These are phyloP conservation scores for Pipra filicauda DNA, from an alignment of 2,113 vertebrate species.

Conservation along the genomic window DNA sequence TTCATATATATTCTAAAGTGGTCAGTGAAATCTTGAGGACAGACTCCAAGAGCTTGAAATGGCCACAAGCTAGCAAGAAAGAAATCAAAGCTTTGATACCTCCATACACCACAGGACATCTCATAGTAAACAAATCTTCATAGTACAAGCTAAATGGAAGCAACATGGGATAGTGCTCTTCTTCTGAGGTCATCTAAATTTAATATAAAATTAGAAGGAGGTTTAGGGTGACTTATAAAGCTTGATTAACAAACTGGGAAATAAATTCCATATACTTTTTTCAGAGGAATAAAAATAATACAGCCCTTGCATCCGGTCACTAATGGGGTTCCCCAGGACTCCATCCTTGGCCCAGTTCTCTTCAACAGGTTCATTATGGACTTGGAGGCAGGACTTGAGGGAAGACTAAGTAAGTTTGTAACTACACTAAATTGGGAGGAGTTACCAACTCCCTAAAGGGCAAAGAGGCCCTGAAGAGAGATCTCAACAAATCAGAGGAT, in stretches of 20 bases:
- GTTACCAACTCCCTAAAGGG: not conserved
- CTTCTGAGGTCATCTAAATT: not conserved
- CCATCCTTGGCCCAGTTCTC: not conserved
- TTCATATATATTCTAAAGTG: not conserved
- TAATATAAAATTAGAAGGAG: not conserved
- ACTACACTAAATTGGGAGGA: not conserved
- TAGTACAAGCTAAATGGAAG: not conserved
- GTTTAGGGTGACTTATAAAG: not conserved
- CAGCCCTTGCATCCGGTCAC: too few species aligned
- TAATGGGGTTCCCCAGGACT: accelerated
- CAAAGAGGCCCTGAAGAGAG: not conserved
- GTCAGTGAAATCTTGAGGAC: not conserved
- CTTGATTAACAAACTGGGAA: not conserved
- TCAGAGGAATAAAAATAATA: not conserved
- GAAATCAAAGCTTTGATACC: not conserved
- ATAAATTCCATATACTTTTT: not conserved
- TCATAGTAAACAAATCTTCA: not conserved
- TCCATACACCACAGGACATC: not conserved
- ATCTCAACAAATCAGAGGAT: not conserved
- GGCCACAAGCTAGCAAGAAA: not conserved
- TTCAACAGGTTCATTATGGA: not conserved
- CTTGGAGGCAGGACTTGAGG: not conserved
- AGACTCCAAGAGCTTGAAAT: not conserved
- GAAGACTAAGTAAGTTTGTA: not conserved
- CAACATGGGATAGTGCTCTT: not conserved